Evolutionary conservation across 2,797 vertebrate species (phyloP).

Genomic region (Chromobotia macracanthus): DNA sequence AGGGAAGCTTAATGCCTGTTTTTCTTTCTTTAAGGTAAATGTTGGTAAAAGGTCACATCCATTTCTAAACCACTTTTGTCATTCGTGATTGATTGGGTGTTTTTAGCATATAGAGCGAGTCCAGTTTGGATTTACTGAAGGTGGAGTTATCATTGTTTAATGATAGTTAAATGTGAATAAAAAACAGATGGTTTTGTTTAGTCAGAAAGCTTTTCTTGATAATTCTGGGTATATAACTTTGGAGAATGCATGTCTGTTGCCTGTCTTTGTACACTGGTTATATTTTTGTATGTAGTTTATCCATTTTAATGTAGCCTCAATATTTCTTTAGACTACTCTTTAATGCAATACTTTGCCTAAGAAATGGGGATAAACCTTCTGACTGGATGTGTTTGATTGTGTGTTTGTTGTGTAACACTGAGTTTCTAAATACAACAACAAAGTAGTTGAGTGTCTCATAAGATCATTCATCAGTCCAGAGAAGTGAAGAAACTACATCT

Average conservation of each 20-base stretch:
- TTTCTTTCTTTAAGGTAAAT: slow-evolving; percentile 45
- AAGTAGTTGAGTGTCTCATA: neutral
- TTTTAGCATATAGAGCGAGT: slow-evolving; percentile 13
- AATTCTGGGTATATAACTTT: slow-evolving; percentile 67
- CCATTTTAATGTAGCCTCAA: slow-evolving; percentile 93
- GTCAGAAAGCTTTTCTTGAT: slow-evolving; percentile 10
- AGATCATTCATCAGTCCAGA: neutral
- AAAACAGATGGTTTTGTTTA: slow-evolving; percentile 32
- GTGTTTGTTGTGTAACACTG: slow-evolving; percentile 74
- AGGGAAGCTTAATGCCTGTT: neutral
- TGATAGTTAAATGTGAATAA: slow-evolving; percentile 15
- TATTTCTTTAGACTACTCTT: slow-evolving; percentile 88
- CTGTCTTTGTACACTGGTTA: slow-evolving; percentile 91
- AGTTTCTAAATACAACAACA: slow-evolving; percentile 75
- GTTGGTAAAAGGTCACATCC: neutral
- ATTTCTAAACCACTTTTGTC: slow-evolving; percentile 6
- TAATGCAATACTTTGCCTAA: slow-evolving; percentile 87
- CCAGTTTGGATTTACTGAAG: neutral
- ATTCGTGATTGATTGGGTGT: neutral
- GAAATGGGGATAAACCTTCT: slow-evolving; percentile 86
- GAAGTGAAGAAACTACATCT: no score
- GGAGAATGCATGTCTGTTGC: slow-evolving; percentile 81
- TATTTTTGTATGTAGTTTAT: slow-evolving; percentile 90
- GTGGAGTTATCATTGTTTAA: slow-evolving; percentile 13
- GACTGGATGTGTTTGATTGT: slow-evolving; percentile 85